Base-by-base conservation (phyloP, 2,888 invertebrate genomes). In the Drosophila merina region DNA sequence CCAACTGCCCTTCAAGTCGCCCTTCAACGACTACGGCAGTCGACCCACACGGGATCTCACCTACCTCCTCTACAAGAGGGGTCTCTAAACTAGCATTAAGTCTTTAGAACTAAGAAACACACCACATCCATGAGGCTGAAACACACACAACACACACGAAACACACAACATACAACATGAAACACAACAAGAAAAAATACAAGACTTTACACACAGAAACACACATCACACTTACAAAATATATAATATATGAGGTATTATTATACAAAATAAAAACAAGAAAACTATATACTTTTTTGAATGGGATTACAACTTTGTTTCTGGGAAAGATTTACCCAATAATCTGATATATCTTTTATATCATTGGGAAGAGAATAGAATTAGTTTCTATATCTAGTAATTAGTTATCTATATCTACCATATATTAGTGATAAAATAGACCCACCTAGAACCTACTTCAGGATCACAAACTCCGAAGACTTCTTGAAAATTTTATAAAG, bases 1-100 rank as follows among this genome's bases (percentile, higher is more conserved):
- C 20, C 82, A 76, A 5, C 62, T 87, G 58, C 85, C 82, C 3
- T 84, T 86, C 8, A 87, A 84, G 58, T 85, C 83, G 2, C 64
- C 77, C 1, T 84, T 84, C 52, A 84, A 84, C 31, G 87, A 85
- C 42, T 87, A 77, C 26, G 82, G 82, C 60, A 81, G 63, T 59
- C 84, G 79, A 1, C 76, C 82, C 26, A 74, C 87, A 0, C 74
- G 84, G 25, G 85, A 81, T 56, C 57, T 86, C n/a, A 75, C 79
- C 56, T 77, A 77, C 28, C 54, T 82, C 40, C 71, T 84, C 33
- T 88, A 80, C 40, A 74, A 73, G 52, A 60, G 77, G 8, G 88
- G 87, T 44, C 74, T 87, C 48, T 87, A 45, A 73, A 28, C 20
- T 51, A 58, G 31, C 6, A 42, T 14, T 50, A n/a, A 25, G n/a